Evolutionary conservation across 2,888 invertebrate species (phyloP).

Genomic region (Uloborus plumipes): DNA sequence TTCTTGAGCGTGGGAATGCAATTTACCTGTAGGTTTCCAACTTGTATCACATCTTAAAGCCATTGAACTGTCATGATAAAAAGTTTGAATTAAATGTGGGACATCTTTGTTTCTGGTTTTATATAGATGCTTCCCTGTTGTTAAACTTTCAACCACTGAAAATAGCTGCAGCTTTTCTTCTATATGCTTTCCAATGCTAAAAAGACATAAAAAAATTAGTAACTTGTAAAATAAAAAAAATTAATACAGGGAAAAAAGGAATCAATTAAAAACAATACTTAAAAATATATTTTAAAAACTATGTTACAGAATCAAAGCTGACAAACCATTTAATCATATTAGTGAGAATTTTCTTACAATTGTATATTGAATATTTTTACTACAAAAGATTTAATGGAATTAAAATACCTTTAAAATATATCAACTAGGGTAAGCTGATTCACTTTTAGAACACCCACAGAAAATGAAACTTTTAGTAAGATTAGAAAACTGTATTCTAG

Average conservation of each 20-base stretch:
- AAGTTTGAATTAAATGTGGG: constrained; percentile 40
- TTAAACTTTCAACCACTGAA: constrained; percentile 24
- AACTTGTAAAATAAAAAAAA: neutral
- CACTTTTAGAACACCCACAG: too few species aligned
- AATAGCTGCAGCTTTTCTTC: constrained; percentile 30
- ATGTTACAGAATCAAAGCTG: too few species aligned
- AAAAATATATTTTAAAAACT: neutral
- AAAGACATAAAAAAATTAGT: neutral
- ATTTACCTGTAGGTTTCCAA: constrained; percentile 9
- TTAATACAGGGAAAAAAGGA: neutral
- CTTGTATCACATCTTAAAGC: neutral
- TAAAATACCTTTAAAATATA: too few species aligned
- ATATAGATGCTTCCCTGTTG: constrained; percentile 27
- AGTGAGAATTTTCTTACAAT: neutral
- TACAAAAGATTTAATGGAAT: too few species aligned
- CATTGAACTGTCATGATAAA: constrained; percentile 32
- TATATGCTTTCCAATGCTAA: constrained; percentile 37
- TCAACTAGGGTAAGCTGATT: too few species aligned
- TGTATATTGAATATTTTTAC: neutral
- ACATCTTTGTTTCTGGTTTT: constrained; percentile 31
- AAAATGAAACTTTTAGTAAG: too few species aligned
- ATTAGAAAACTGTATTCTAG: too few species aligned
- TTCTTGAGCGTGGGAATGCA: neutral
- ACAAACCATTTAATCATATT: neutral
- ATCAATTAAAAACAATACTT: neutral